phyloP scores from a whole-genome alignment of 1,140 invertebrate species.

The Cecropterus lyciades region DNA sequence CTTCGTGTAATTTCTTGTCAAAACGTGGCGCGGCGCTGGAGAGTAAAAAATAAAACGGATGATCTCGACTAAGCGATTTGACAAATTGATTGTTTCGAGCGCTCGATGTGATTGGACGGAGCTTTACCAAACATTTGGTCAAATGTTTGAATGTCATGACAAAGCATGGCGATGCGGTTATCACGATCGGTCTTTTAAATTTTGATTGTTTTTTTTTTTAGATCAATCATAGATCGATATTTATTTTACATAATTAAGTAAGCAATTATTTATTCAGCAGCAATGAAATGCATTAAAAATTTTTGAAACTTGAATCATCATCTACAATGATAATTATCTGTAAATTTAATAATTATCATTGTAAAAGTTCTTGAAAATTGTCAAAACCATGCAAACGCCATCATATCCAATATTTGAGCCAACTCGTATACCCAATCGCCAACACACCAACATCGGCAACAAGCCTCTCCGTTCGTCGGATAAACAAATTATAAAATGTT shows the following conservation, averaged over 20 bases:
- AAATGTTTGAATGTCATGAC: neutral
- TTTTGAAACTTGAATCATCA: too few species aligned
- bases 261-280: too few species aligned
- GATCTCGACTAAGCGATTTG: constrained; percentile 43
- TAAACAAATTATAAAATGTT: constrained; percentile 79
- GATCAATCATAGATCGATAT: too few species aligned
- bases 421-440: constrained; percentile 23
- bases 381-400: too few species aligned
- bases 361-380: too few species aligned
- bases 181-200: neutral
- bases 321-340: too few species aligned
- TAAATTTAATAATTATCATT: too few species aligned
- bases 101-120: constrained; percentile 36
- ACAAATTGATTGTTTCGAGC: constrained; percentile 58
- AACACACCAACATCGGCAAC: constrained; percentile 40
- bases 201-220: too few species aligned
- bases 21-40: constrained; percentile 32
- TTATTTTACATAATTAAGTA: too few species aligned
- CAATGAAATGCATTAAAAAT: too few species aligned
- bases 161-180: too few species aligned
- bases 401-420: constrained; percentile 33
- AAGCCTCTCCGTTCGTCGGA: constrained; percentile 39
- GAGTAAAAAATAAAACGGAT: constrained; percentile 47
- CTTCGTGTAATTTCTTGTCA: constrained; percentile 39
- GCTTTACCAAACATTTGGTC: constrained; percentile 34